Conservation (phyloP, 2,797 vertebrate genomes). For the Falco novaeseelandiae region DNA sequence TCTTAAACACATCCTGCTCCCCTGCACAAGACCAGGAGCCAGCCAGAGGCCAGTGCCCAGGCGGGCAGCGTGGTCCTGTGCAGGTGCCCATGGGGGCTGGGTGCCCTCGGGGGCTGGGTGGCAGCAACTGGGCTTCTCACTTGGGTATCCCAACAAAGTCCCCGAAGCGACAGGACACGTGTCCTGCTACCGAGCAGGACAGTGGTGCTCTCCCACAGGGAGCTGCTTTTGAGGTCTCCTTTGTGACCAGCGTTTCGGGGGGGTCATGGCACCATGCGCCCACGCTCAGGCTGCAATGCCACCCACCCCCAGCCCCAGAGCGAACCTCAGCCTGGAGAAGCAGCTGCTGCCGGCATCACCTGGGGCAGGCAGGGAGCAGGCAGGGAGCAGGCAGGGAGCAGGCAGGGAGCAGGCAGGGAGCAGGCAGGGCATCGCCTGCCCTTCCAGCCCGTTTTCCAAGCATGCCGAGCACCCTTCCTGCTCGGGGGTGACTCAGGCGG, state of each 20-base stretch:
- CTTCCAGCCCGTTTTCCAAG: neutral
- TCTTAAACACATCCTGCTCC: neutral
- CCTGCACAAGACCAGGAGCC: neutral
- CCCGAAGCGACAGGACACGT: neutral
- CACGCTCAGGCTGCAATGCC: neutral
- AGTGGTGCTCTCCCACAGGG: neutral
- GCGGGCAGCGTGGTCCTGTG: fast-evolving
- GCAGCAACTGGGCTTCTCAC: neutral
- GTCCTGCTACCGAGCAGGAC: neutral
- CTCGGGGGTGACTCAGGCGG: neutral
- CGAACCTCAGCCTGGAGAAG: neutral
- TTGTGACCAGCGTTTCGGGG: fast-evolving
- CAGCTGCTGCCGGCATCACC: fast-evolving
- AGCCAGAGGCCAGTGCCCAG: neutral
- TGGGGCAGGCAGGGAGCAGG: neutral
- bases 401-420: neutral
- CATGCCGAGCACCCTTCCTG: neutral
- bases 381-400: neutral
- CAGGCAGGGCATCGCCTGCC: neutral
- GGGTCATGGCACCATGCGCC: fast-evolving
- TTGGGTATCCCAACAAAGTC: neutral
- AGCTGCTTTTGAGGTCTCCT: neutral
- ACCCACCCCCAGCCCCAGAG: neutral
- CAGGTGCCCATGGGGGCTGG: fast-evolving
- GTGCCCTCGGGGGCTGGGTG: neutral